Evolutionary conservation across 2,113 vertebrate genomes (phyloP).

Genomic region (Uria aalge): DNA sequence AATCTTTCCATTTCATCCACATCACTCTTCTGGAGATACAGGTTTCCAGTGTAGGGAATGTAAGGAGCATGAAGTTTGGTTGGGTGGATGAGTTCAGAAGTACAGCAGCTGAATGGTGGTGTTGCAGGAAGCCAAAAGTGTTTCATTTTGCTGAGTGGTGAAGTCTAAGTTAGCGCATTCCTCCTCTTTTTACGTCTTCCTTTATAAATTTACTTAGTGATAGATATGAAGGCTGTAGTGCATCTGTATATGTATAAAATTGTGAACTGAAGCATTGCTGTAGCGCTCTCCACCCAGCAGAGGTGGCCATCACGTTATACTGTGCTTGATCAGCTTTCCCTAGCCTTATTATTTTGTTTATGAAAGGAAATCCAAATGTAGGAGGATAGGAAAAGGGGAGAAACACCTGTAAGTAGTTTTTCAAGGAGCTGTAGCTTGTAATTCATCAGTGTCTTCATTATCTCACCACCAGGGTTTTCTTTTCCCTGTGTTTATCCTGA

Average conservation of each 20-base stretch:
- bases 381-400: not conserved
- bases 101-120: not conserved
- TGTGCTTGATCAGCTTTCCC: not conserved
- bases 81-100: not conserved
- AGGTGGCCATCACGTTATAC: not conserved
- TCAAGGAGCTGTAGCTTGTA: not conserved
- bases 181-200: not conserved
- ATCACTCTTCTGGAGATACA: not conserved
- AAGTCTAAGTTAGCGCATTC: not conserved
- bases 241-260: not conserved
- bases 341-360: not conserved
- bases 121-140: not conserved
- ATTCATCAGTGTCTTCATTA: not conserved
- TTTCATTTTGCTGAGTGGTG: not conserved
- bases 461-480: not conserved
- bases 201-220: not conserved
- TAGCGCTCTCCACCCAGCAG: not conserved
- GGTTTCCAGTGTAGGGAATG: not conserved
- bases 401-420: not conserved
- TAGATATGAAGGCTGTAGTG: accelerated
- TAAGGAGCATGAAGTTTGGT: not conserved
- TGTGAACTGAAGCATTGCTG: not conserved
- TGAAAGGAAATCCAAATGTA: not conserved
- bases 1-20: not conserved
- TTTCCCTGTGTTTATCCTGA: not conserved